Base-by-base conservation (phyloP, 2,888 invertebrate species). In the Acheta domesticus region DNA sequence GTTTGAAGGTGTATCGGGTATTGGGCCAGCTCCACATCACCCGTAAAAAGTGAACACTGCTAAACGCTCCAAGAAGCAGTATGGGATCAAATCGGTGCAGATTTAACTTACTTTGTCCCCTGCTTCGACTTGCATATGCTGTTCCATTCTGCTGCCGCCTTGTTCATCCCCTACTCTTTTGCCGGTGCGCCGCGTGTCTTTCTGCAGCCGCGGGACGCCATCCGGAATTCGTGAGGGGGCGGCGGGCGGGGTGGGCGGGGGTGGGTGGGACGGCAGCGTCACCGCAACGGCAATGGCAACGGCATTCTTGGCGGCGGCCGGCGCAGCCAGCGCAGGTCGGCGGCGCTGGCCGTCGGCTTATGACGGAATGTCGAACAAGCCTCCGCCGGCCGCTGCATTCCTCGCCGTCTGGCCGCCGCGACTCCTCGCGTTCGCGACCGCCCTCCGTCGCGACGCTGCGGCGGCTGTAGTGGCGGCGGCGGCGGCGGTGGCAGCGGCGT, bases 341-440 rank as follows among this genome's bases (percentile, higher is more conserved):
- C n/a, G 14, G 14, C n/a, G 14, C 3, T 4, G 62, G 62, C 8
- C 62, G 62, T 62, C 62, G 16, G 62, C 62, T 14, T 62, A 62
- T 62, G 62, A 62, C 62, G 62, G 62, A 62, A 62, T 62, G 62
- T 62, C 62, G 62, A n/a, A 62, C 62, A 62, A 62, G 62, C 16
- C 62, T 62, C n/a, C 62, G 62, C 4, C 62, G 16, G n/a, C 62
- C 62, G 11, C 16, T 62, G 62, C 62, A 62, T 62, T 62, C 62
- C 16, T 62, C 62, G 62, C 62, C 62, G 62, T 62, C 62, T 62
- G 62, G 62, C n/a, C 62, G 62, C 14, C 16, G 62, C 62, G 62
- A n/a, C n/a, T 62, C 62, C 62, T 62, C 62, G 62, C 14, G 62
- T 62, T 11, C 16, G 8, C 16, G 14, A n/a, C 16, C n/a, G 62